These are phyloP conservation scores for Pangasius krempfi DNA, from an alignment of 2,797 vertebrate genomes.

Conservation along the genomic window DNA sequence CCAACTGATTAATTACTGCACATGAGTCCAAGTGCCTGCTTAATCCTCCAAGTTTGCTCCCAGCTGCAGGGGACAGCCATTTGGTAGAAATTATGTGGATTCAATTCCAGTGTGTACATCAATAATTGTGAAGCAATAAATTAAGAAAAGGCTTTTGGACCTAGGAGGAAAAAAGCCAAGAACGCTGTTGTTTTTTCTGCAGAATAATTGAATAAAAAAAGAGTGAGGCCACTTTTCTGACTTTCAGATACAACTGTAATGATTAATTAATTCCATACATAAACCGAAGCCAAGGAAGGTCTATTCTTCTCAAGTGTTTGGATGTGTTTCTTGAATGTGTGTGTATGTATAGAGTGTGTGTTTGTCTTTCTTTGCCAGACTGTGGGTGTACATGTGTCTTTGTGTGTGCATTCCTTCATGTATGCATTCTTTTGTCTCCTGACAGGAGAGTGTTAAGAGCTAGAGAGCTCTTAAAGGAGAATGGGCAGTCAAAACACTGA, in stretches of 20 bases:
- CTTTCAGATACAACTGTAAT: background rate
- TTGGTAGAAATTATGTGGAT: conserved; percentile 54
- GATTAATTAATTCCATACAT: conserved; percentile 21
- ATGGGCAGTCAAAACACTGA: conserved; percentile 71
- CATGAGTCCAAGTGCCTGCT: conserved; percentile 37
- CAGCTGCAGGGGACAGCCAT: conserved; percentile 34
- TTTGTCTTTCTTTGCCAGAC: conserved; percentile 14
- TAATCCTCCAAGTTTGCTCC: conserved; percentile 45
- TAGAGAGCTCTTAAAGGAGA: conserved; percentile 68
- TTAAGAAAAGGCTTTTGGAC: conserved; percentile 36
- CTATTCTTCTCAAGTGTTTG: conserved; percentile 14
- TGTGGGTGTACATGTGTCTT: conserved; percentile 22
- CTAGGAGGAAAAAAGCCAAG: conserved; percentile 34
- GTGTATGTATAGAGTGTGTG: background rate
- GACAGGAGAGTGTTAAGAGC: conserved; percentile 55
- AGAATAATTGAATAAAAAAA: conserved; percentile 43
- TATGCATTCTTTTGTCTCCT: conserved; percentile 46
- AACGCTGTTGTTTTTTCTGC: background rate
- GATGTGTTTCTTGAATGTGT: background rate
- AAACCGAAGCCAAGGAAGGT: background rate
- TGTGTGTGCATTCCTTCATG: conserved; percentile 4
- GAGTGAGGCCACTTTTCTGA: conserved; percentile 50
- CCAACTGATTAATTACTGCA: conserved; percentile 39
- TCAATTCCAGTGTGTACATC: conserved; percentile 54
- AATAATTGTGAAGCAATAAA: conserved; percentile 54